Evolutionary conservation across 2,113 vertebrate genomes (phyloP), one percentile per base, ranked within the genome.

Genomic region (Misgurnus anguillicaudatus): DNA sequence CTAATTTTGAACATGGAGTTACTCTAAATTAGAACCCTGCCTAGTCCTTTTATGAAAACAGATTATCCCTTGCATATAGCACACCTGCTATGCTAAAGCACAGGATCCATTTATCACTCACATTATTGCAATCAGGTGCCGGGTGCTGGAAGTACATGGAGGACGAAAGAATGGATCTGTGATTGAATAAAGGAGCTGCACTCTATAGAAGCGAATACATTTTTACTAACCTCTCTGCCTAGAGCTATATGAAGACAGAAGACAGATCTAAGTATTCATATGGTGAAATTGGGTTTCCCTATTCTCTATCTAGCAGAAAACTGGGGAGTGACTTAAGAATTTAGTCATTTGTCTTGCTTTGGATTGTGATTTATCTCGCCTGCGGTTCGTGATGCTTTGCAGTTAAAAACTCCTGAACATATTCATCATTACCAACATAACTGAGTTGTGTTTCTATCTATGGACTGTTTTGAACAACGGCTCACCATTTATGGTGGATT

Each of bases 21-120:
- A 80, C 60, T 88, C 79, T 83, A 80, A 80, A 90, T 85, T 82
- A 84, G 83, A 86, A 84, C 78, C 79, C 84, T 85, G 81, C 79
- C 86, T 75, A 70, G 80, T 88, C 78, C 69, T 84, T 90, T 91
- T 88, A 89, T 89, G 87, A 90, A 90, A 90, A 91, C 85, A 88
- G 80, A 90, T 91, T 86, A 91, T 86, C 65, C 70, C 38, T 82
- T 3, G 60, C 64, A 83, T 81, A 74, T 80, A 86, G 89, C 80
- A 75, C 87, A 89, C 84, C 88, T 89, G 89, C 84, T 88, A 78
- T 69, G 79, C 70, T 58, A 21, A 62, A 11, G 21, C 78, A 41
- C 75, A 21, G 74, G 71, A 72, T 53, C 83, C 87, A 89, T 92
- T 84, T 85, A 88, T 92, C 90, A 91, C 66, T 38, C 70, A 39